Evolutionary conservation across 1,140 invertebrate genomes (phyloP).

Genomic region (Drosophila elegans): DNA sequence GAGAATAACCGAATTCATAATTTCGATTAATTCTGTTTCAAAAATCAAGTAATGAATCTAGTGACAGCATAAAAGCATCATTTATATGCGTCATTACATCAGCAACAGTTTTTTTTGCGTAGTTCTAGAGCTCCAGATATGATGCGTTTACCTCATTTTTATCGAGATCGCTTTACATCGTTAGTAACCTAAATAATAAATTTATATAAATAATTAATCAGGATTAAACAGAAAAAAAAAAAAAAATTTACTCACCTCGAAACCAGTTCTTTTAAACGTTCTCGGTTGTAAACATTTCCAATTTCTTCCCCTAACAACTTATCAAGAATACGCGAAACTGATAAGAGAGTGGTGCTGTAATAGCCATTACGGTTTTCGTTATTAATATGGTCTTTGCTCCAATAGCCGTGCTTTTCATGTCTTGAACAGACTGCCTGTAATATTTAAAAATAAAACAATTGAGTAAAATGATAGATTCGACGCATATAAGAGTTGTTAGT

Average conservation of each 20-base stretch:
- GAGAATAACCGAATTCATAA: slow-evolving; percentile 98
- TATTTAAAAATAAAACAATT: neutral
- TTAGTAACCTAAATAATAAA: slow-evolving; percentile 89
- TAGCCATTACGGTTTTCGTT: slow-evolving; percentile 97
- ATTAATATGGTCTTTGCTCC: slow-evolving; percentile 97
- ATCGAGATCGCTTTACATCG: slow-evolving; percentile 95
- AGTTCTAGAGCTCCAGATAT: slow-evolving; percentile 97
- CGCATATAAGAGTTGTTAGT: no score
- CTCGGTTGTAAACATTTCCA: slow-evolving; percentile 97
- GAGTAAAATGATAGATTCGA: no score
- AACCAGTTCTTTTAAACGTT: slow-evolving; percentile 97
- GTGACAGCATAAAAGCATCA: slow-evolving; percentile 97
- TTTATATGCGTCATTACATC: slow-evolving; percentile 98
- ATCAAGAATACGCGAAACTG: slow-evolving; percentile 96
- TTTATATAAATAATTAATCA: neutral
- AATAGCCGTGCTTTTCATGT: slow-evolving; percentile 97
- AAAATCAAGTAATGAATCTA: slow-evolving; percentile 95
- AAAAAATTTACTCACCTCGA: slow-evolving; percentile 88
- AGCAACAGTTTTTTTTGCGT: slow-evolving; percentile 94
- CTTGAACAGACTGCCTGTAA: slow-evolving; percentile 93
- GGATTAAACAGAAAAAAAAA: neutral
- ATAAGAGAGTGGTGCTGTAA: slow-evolving; percentile 97
- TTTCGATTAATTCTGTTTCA: slow-evolving; percentile 98
- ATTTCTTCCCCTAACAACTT: slow-evolving; percentile 97
- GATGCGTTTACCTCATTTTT: slow-evolving; percentile 98